A percentile compares a stretch with the other conserved stretches of the same genome.
Conservation (phyloP, 2,113 vertebrate genomes). For the Centropus unirufus region DNA sequence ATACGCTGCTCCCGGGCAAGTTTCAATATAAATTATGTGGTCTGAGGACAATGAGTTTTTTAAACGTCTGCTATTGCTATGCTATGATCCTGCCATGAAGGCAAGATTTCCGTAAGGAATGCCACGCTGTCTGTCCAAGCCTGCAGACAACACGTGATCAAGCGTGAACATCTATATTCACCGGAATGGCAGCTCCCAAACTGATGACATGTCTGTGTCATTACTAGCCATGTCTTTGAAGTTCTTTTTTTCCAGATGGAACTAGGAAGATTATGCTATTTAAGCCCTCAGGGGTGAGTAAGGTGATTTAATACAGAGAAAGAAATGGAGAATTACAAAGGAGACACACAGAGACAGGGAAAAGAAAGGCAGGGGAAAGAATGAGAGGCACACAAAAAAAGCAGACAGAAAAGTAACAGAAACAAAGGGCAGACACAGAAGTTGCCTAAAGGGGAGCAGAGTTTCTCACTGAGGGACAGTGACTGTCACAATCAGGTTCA, state of each 20-base stretch:
- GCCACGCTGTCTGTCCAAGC: not conserved
- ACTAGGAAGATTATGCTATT: not conserved
- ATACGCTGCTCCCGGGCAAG: not conserved
- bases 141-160: not conserved
- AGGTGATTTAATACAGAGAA: constrained; percentile 47
- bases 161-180: not conserved
- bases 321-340: constrained; percentile 37
- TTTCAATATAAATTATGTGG: not conserved
- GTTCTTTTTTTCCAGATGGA: not conserved
- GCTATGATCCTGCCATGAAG: not conserved
- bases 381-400: not conserved
- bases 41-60: not conserved
- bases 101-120: not conserved
- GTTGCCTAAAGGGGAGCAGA: not conserved
- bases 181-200: not conserved
- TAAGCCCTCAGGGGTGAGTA: constrained; percentile 34
- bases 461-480: not conserved
- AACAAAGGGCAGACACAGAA: constrained; percentile 1
- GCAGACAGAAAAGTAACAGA: not conserved
- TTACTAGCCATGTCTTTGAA: constrained; percentile 1
- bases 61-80: not conserved
- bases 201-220: not conserved
- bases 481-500: not conserved
- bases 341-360: not conserved
- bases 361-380: not conserved